Base-by-base conservation (phyloP, 2,113 vertebrate species). In the Lutjanus erythropterus region DNA sequence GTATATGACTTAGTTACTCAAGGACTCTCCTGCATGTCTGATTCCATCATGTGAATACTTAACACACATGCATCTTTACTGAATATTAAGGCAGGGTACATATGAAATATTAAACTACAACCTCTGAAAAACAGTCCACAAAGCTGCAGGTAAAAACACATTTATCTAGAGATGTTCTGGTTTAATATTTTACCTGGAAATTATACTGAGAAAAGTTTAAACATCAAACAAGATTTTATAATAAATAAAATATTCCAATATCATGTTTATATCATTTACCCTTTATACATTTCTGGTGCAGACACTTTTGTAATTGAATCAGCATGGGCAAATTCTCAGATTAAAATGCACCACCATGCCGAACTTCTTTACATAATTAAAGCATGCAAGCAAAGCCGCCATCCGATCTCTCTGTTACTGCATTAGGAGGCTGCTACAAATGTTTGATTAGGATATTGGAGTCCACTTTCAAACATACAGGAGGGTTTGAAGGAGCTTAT, bases 291-390 rank as follows among this genome's bases (percentile, higher is more conserved):
- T 72, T 59, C 44, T 14, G 0, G 11, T 65, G 47, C 44, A 44
- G 62, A 80, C 68, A 55, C 37, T 23, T 39, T 25, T 23, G n/a
- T 75, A 78, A 86, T 85, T 81, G 10, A 80, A 77, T 86, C 60
- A 86, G 62, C 67, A n/a, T n/a, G 53, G 35, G 31, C 62, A 83
- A 72, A 76, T 52, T 81, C 62, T 53, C 31, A 1, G 27, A 78
- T 89, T 80, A 68, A 87, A 83, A 90, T 90, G 35, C 78, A 81
- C 39, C 46, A 59, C 62, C 78, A 80, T 44, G 27, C 73, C 71
- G 27, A 27, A 75, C 53, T 59, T 72, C 78, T 87, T 85, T 83
- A 69, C 77, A 82, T 85, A 85, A 88, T 89, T 87, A 78, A 12
- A 75, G 75, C 66, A 81, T 77, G 71, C 76, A 85, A 83, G 83